Percentiles rank a stretch among this genome's conserved stretches.
These are phyloP conservation scores for Mastomys coucha DNA, from an alignment of 2,113 vertebrate species.

Conservation along the genomic window DNA sequence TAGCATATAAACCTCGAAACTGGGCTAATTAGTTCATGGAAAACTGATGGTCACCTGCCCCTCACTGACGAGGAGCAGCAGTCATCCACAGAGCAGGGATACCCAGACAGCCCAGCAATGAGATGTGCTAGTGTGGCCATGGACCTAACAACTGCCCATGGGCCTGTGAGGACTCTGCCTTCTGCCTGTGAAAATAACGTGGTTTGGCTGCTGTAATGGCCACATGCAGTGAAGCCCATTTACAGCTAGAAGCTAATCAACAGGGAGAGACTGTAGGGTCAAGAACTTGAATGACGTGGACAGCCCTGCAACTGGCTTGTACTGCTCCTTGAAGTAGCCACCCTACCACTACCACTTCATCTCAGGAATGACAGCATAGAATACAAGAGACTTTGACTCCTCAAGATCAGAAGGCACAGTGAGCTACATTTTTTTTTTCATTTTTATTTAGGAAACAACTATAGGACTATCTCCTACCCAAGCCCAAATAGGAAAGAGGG, in stretches of 20 bases:
- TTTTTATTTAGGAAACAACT: background rate
- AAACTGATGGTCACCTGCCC: background rate
- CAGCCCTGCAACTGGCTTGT: background rate
- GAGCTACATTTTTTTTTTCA: background rate
- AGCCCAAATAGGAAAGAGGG: background rate
- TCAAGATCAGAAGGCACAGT: background rate
- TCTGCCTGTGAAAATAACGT: background rate
- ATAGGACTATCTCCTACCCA: background rate
- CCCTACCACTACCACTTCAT: no score
- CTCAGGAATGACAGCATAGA: background rate
- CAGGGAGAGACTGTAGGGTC: background rate
- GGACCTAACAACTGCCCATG: background rate
- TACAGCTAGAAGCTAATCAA: background rate
- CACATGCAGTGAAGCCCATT: background rate
- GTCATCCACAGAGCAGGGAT: background rate
- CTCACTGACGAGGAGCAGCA: background rate
- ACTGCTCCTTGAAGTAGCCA: no score
- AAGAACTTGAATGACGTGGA: background rate
- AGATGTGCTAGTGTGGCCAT: background rate
- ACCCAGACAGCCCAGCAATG: background rate
- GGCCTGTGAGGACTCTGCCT: background rate
- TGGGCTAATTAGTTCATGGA: background rate
- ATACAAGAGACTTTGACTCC: background rate
- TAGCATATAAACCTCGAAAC: background rate
- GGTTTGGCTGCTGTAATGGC: background rate